Evolutionary conservation across 92 coral and sea anemone genomes (phyloP).

Genomic region (Anthopleura xanthogrammica): DNA sequence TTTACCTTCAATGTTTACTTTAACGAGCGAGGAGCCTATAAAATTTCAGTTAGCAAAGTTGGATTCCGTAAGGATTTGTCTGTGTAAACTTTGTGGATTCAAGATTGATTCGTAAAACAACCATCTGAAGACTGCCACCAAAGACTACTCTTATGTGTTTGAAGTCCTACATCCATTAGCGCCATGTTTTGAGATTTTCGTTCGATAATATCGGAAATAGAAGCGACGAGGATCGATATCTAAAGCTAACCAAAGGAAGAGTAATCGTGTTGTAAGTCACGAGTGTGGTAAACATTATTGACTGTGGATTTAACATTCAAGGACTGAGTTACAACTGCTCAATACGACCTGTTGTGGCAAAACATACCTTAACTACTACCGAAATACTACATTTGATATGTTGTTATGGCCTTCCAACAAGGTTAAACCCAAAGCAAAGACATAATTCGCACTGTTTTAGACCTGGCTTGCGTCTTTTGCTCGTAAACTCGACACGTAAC

Average conservation of each 20-base stretch:
- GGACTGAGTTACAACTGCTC: constrained; percentile 4
- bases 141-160: constrained; percentile 10
- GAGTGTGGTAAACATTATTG: constrained; percentile 16
- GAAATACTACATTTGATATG: constrained; percentile 1
- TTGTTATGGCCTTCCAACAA: constrained; percentile 1
- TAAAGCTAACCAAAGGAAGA: background rate
- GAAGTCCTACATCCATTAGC: constrained; percentile 26
- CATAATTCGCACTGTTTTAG: background rate
- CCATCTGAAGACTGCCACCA: constrained; percentile 17
- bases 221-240: background rate
- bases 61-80: constrained; percentile 70
- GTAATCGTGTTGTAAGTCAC: constrained; percentile 15
- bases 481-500: background rate
- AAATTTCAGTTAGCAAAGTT: constrained; percentile 48
- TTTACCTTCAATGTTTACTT: constrained; percentile 66
- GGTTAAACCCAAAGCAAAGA: constrained; percentile 12
- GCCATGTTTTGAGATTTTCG: background rate
- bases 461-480: background rate
- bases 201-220: constrained; percentile 8
- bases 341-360: background rate
- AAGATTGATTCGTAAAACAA: constrained; percentile 49
- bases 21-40: constrained; percentile 59
- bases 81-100: constrained; percentile 74
- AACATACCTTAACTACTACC: background rate
- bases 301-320: constrained; percentile 6